These are phyloP conservation scores for Aplodontia rufa DNA, from an alignment of 2,113 vertebrate genomes.

Conservation along the genomic window DNA sequence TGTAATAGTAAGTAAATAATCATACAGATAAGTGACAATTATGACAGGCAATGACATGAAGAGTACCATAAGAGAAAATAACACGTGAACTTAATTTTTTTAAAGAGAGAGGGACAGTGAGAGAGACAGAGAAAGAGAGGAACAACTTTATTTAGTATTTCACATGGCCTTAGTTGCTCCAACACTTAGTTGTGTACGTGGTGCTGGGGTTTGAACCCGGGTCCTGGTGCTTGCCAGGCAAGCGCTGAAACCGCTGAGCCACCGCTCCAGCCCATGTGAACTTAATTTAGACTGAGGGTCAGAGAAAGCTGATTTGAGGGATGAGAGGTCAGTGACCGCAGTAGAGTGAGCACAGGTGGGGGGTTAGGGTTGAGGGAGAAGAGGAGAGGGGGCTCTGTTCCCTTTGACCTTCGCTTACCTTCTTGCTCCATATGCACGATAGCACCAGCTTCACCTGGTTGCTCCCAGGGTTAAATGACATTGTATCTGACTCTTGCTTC, in stretches of 20 bases:
- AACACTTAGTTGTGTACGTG: too few relatives aligned
- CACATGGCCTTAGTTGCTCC: too few relatives aligned
- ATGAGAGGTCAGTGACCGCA: background rate
- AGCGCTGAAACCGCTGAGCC: too few relatives aligned
- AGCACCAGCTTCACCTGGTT: background rate
- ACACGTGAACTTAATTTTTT: background rate
- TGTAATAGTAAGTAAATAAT: background rate
- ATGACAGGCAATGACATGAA: background rate
- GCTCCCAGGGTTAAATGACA: background rate
- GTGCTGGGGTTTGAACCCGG: too few relatives aligned
- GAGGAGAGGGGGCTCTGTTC: background rate
- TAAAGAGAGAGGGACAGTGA: too few relatives aligned
- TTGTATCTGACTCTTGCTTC: background rate
- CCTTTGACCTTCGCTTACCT: background rate
- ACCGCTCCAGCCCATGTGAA: too few relatives aligned
- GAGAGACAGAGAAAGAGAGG: too few relatives aligned
- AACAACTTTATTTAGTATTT: too few relatives aligned
- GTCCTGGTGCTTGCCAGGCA: too few relatives aligned
- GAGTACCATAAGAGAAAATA: background rate
- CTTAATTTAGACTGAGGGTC: background rate
- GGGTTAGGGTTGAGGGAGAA: background rate
- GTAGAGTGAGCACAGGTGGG: background rate
- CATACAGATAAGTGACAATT: background rate
- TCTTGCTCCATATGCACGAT: background rate
- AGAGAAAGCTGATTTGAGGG: background rate